phyloP scores from a whole-genome alignment of 30 jellyfish, hydroid and myxozoan genomes.

The Hydractinia symbiolongicarpus region DNA sequence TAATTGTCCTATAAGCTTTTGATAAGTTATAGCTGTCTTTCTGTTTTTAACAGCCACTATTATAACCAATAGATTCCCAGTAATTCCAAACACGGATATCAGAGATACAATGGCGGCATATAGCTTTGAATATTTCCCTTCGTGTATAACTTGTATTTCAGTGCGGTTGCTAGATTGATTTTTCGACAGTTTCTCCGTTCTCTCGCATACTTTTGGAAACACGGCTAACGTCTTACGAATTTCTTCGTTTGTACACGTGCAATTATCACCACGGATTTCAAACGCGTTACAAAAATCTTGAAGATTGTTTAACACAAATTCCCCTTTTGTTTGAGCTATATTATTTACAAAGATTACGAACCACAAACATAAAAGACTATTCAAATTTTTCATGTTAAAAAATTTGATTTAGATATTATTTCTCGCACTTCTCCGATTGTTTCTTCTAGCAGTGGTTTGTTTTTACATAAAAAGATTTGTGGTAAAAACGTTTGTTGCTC shows the following conservation, averaged over 20 bases:
- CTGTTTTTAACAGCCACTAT: neutral
- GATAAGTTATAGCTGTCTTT: neutral
- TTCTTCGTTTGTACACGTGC: neutral
- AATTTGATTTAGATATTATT: too few relatives aligned
- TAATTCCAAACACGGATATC: neutral
- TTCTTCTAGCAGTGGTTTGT: too few relatives aligned
- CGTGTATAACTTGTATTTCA: neutral
- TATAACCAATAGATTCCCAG: neutral
- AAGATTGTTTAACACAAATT: neutral
- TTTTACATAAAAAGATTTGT: too few relatives aligned
- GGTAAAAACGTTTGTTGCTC: too few relatives aligned
- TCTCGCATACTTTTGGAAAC: slow-evolving; percentile 1
- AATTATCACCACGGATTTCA: slow-evolving; percentile 1
- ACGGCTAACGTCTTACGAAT: neutral
- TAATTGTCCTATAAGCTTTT: neutral
- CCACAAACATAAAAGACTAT: too few relatives aligned
- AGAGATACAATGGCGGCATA: neutral
- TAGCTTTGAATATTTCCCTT: neutral
- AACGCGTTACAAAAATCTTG: slow-evolving; percentile 6
- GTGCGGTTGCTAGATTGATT: neutral
- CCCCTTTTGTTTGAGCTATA: too few relatives aligned
- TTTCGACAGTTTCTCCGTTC: neutral
- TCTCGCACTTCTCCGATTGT: too few relatives aligned
- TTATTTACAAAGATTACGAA: too few relatives aligned
- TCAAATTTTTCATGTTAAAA: too few relatives aligned